These are phyloP conservation scores for Pseudochirops cupreus DNA, from an alignment of 2,797 vertebrate species.

Conservation along the genomic window DNA sequence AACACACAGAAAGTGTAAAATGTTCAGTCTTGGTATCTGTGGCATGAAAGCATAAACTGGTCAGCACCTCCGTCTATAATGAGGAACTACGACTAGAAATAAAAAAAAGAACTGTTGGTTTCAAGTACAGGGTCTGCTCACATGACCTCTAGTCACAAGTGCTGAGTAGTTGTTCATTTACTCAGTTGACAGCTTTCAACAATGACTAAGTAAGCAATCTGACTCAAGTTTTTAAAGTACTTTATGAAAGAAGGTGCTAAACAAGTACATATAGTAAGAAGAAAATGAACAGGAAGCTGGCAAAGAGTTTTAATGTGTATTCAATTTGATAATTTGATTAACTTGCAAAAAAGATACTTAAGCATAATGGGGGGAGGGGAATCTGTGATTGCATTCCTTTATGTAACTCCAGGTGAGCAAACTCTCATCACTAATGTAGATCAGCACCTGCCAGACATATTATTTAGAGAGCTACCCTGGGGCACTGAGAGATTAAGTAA, in stretches of 20 bases:
- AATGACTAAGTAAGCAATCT: background rate
- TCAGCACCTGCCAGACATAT: background rate
- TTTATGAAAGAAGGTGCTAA: background rate
- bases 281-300: conserved; percentile 12
- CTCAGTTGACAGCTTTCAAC: background rate
- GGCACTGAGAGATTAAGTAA: background rate
- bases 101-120: conserved; percentile 26
- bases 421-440: background rate
- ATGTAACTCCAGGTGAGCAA: background rate
- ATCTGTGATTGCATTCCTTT: background rate
- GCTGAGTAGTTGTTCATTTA: background rate
- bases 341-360: background rate
- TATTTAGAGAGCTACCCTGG: background rate
- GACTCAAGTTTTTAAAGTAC: background rate
- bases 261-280: background rate
- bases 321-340: background rate
- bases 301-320: conserved; percentile 27
- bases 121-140: conserved; percentile 1
- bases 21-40: background rate
- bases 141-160: background rate
- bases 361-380: background rate
- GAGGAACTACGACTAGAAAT: conserved; percentile 8
- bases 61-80: conserved; percentile 10
- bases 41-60: background rate
- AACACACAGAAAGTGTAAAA: background rate